phyloP scores from a whole-genome alignment of 2,113 vertebrate genomes.

The Syrmaticus mikado region DNA sequence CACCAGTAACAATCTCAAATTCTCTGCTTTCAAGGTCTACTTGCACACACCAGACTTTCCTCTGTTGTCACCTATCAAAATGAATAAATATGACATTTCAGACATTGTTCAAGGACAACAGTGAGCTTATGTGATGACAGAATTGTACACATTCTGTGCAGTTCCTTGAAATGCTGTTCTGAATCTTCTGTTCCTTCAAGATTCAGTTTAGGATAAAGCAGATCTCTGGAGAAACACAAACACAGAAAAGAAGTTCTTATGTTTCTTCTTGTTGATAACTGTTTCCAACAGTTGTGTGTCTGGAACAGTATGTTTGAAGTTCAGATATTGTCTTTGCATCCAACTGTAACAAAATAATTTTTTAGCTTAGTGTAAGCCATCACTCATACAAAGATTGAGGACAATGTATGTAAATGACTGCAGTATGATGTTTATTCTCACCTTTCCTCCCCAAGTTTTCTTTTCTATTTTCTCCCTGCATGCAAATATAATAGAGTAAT shows the following conservation, averaged over 20 bases:
- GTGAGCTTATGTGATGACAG: background rate
- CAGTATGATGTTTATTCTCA: accelerated
- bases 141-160: background rate
- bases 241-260: accelerated
- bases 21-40: background rate
- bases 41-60: background rate
- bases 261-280: background rate
- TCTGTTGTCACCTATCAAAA: background rate
- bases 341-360: background rate
- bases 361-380: background rate
- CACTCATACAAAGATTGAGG: background rate
- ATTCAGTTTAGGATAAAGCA: background rate
- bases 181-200: background rate
- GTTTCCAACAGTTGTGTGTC: background rate
- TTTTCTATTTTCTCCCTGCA: conserved; percentile 5
- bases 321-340: background rate
- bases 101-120: background rate
- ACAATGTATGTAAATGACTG: background rate
- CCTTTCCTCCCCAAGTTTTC: background rate
- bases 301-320: background rate
- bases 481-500: conserved; percentile 54
- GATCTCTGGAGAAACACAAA: background rate
- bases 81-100: background rate
- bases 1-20: background rate
- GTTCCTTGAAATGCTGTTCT: background rate